A percentile compares a stretch with the other conserved stretches of the same genome.
Evolutionary conservation across 1,140 invertebrate species (phyloP).

Genomic region (Metopolophium dirhodum): DNA sequence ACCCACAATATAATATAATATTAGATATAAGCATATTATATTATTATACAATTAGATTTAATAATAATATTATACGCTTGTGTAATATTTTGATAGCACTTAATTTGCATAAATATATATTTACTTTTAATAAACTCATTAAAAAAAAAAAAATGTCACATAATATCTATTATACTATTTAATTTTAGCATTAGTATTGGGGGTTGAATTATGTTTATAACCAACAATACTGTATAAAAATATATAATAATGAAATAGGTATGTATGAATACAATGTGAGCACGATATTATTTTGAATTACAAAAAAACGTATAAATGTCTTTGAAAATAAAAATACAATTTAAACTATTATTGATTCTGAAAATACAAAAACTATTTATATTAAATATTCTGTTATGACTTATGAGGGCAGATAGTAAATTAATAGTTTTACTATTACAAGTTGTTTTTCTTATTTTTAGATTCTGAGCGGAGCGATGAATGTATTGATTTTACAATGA

Average conservation of each 20-base stretch:
- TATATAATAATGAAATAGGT: too few species aligned
- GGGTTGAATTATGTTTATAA: too few species aligned
- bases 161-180: background rate
- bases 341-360: background rate
- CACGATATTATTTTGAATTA: too few species aligned
- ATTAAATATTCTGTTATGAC: background rate
- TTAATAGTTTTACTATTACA: background rate
- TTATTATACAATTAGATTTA: background rate
- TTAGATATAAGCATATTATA: background rate
- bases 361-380: background rate
- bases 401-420: background rate
- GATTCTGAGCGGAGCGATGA: too few species aligned
- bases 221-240: too few species aligned
- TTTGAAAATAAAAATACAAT: too few species aligned
- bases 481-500: too few species aligned
- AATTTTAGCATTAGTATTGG: too few species aligned
- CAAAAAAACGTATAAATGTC: too few species aligned
- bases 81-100: background rate
- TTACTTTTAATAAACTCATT: background rate
- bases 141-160: background rate
- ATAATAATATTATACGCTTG: background rate
- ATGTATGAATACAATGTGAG: too few species aligned
- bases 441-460: background rate
- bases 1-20: background rate
- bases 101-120: background rate